Conservation (phyloP, 2,888 invertebrate species). For the Meteorus colon region DNA sequence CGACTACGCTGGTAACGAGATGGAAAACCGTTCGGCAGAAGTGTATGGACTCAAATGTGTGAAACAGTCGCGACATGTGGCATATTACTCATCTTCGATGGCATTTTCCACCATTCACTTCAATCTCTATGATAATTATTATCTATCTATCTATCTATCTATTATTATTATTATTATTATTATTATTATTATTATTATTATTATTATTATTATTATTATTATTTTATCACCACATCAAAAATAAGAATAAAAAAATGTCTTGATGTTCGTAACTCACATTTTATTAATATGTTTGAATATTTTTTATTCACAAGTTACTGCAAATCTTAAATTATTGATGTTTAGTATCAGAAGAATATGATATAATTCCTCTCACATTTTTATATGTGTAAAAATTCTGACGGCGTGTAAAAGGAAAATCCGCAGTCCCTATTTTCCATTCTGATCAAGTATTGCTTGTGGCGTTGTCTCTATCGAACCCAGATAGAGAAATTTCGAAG, state of each 20-base stretch:
- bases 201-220: constrained; percentile 47
- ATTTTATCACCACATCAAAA: constrained; percentile 42
- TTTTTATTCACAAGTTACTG: background rate
- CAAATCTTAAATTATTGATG: background rate
- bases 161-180: constrained; percentile 51
- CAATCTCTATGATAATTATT: constrained; percentile 44
- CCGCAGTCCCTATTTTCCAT: too few species aligned
- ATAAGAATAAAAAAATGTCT: constrained; percentile 17
- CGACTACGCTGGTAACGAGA: constrained; percentile 42
- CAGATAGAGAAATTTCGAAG: too few species aligned
- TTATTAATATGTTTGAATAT: background rate
- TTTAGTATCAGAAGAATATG: too few species aligned
- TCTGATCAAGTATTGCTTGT: too few species aligned
- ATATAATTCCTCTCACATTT: too few species aligned
- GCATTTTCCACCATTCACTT: constrained; percentile 52
- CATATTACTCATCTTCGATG: constrained; percentile 50
- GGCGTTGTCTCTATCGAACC: too few species aligned
- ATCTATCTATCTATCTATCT: constrained; percentile 39
- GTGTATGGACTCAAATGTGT: constrained; percentile 56
- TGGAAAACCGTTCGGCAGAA: constrained; percentile 49
- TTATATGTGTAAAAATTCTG: too few species aligned
- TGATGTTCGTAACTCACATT: constrained; percentile 17
- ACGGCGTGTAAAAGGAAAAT: too few species aligned
- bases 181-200: constrained; percentile 46
- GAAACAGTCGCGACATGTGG: constrained; percentile 49